Evolutionary conservation across 2,888 invertebrate species (phyloP), one percentile per base, ranked within the genome.

Genomic region (Apamea sordens): DNA sequence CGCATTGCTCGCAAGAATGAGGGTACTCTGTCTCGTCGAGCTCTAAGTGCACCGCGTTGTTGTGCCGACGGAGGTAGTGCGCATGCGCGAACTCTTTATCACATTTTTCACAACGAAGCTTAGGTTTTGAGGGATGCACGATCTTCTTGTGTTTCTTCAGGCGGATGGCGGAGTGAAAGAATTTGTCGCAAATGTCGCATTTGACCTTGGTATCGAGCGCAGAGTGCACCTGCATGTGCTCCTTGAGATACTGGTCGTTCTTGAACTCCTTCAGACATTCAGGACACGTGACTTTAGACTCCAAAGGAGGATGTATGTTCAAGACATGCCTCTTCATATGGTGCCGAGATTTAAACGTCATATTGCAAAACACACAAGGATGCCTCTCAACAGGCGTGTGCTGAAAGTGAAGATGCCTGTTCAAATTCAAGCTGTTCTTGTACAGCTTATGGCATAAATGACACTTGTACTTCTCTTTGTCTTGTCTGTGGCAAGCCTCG

Each of bases 191-290:
- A 0, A 96, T 77, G 13, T 96, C 96, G n/a, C 97, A 97, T 81
- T 95, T 93, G 0, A 97, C 95, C 77, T 97, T 96, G 0, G 94
- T 94, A 41, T 96, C 96, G 0, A 94, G 86, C 0, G 96, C 93
- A 0, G 96, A 95, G 68, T 96, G 96, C 0, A 97, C 94, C 61
- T 96, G 96, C 96, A 97, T 97, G 71, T 97, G 97, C 68, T 96
- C 96, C 71, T 95, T 95, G 0, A 97, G 82, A 78, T 97, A 97
- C 84, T 96, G 96, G 61, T 96, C 96, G 73, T 97, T 97, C 79
- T 97, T 97, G 77, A 97, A 97, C 88, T 96, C 96, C 77, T 97
- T 97, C 4, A 95, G 64, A 65, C 96, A 97, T 71, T 96, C 96
- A 0, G 96, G 95, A 67, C 96, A 97, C 0, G 93, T 93, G 0